A percentile compares a stretch with the other conserved stretches of the same genome.
phyloP scores from a whole-genome alignment of 2,888 invertebrate genomes.

The Drosophila subquinaria region DNA sequence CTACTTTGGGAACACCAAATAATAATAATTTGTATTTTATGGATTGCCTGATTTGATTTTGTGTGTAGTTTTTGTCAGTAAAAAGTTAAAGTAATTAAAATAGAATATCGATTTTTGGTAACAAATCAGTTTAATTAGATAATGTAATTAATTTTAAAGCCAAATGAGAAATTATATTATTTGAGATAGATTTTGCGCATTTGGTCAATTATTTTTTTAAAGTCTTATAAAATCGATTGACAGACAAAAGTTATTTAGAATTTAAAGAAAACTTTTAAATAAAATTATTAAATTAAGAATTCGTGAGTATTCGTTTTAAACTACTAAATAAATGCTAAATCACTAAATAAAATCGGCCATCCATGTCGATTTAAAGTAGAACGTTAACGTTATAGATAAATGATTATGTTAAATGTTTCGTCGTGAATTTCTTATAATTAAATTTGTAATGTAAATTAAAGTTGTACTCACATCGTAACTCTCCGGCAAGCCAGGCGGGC shows the following conservation, averaged over 20 bases:
- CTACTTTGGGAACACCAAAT: not conserved
- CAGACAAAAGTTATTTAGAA: not conserved
- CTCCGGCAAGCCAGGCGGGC: conserved; percentile 90
- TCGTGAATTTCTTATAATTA: conserved; percentile 25
- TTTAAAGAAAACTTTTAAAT: not conserved
- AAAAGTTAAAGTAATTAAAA: not conserved
- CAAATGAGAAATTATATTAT: not conserved
- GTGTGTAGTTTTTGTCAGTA: not conserved
- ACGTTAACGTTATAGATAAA: not conserved
- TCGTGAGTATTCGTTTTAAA: not conserved
- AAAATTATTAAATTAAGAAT: not conserved
- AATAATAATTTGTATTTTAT: not conserved
- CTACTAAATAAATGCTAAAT: not conserved
- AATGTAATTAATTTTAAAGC: not conserved
- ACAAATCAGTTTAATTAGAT: not conserved
- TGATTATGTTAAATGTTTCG: conserved; percentile 1
- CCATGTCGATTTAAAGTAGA: not conserved
- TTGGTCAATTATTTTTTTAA: too few relatives aligned
- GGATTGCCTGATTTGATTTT: conserved; percentile 7
- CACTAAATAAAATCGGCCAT: conserved; percentile 10
- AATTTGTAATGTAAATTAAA: conserved; percentile 34
- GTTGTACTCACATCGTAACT: conserved; percentile 89
- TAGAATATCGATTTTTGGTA: not conserved
- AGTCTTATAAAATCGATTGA: too few relatives aligned
- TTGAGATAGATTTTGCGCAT: too few relatives aligned